Evolutionary conservation across 2,797 vertebrate genomes (phyloP), one percentile per base, ranked within the genome.

Genomic region (Intellagama lesueurii): DNA sequence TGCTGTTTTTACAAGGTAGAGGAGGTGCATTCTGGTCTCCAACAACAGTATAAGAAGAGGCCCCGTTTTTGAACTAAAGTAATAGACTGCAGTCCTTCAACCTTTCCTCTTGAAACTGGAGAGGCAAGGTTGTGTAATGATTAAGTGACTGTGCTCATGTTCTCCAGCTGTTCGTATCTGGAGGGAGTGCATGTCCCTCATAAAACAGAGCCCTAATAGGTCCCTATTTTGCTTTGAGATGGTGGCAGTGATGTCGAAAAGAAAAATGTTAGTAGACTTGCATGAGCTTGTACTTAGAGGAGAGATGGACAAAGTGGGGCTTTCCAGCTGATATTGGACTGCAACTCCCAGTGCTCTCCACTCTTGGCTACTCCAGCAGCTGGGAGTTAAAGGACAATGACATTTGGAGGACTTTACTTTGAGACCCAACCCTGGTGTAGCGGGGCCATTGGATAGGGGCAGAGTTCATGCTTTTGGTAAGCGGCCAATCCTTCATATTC

Each of bases 1-100:
- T 81, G 47, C 52, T 35, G 5, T 35, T 81, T 91, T 49, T 78
- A 90, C 87, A 72, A 88, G 86, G 76, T 87, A 72, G 75, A 89
- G 22, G 70, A 32, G 64, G 24, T 35, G 32, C 32, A 30, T 86
- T 89, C 64, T 86, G 44, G 81, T 49, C 14, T 75, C 30, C 75
- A 2, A 68, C 83, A 76, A 40, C 73, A 30, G 30, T n/a, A 73
- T 26, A 24, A 81, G 77, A 81, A 73, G 26, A 52, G 4, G 66
- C 16, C n/a, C 32, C 11, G 28, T 28, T 76, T 16, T 28, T 76
- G 49, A n/a, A n/a, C 40, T 49, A 68, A 16, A 81, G 44, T 35
- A 75, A 66, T 28, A 86, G 60, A 17, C 26, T 81, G n/a, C 40
- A 66, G 52, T 47, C 7, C 7, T 81, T 26, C n/a, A 73, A 28